Evolutionary conservation across 2,888 invertebrate genomes (phyloP).

Genomic region (Timema podura): DNA sequence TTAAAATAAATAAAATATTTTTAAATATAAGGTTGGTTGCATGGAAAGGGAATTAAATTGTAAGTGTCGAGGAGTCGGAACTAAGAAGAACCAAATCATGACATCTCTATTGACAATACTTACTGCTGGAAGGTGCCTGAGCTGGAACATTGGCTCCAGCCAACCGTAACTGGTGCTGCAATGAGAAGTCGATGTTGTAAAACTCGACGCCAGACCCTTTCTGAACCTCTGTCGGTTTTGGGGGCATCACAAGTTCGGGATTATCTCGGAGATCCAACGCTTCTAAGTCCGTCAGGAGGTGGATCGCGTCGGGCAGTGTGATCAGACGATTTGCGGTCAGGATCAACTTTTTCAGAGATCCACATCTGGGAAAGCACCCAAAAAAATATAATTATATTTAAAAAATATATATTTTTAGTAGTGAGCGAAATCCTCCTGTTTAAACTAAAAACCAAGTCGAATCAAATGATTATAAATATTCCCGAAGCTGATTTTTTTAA

Average conservation of each 20-base stretch:
- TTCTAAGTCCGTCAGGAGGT: conserved; percentile 85
- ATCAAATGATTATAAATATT: no score
- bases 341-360: conserved; percentile 87
- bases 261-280: conserved; percentile 89
- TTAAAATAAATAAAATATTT: no score
- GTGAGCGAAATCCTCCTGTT: no score
- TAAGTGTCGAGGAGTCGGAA: no score
- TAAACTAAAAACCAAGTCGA: no score
- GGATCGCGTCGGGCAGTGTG: conserved; percentile 95
- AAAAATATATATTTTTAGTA: no score
- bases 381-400: no score
- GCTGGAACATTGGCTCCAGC: conserved; percentile 85
- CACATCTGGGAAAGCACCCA: conserved; percentile 65
- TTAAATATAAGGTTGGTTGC: no score
- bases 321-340: conserved; percentile 90
- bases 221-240: conserved; percentile 81
- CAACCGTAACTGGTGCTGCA: conserved; percentile 87
- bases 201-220: conserved; percentile 81
- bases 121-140: conserved; percentile 65
- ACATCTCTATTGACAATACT: conserved; percentile 39
- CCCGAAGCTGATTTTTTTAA: no score
- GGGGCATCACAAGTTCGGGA: conserved; percentile 94
- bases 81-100: no score
- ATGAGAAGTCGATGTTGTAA: conserved; percentile 98
- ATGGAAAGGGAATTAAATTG: no score